Percentiles rank a stretch among this genome's conserved stretches.
These are phyloP conservation scores for Poeciliopsis retropinna DNA, from an alignment of 2,113 vertebrate genomes.

Conservation along the genomic window DNA sequence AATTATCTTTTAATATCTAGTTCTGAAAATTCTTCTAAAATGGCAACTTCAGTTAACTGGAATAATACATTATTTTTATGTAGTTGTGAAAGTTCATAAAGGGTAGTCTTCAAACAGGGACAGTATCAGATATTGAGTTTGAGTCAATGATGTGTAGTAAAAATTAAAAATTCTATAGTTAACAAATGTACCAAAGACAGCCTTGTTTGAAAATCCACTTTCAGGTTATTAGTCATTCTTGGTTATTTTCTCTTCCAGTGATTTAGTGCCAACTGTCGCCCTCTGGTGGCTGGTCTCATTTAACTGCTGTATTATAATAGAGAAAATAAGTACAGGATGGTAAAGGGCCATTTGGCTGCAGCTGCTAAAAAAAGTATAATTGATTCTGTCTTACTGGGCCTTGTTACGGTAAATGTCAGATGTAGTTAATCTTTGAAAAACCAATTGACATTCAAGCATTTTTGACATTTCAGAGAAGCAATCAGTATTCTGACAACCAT, in stretches of 20 bases:
- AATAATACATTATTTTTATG: too few relatives aligned
- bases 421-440: slow-evolving; percentile 34
- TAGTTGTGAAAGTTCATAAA: neutral
- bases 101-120: neutral
- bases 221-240: neutral
- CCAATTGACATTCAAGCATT: neutral
- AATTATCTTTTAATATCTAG: too few relatives aligned
- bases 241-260: neutral
- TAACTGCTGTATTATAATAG: neutral
- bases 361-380: slow-evolving; percentile 8
- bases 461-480: slow-evolving; percentile 36
- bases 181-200: neutral
- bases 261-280: slow-evolving; percentile 24
- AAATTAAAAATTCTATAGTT: neutral
- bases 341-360: neutral
- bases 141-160: neutral
- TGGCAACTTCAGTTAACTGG: too few relatives aligned
- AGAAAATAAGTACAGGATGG: slow-evolving; percentile 15
- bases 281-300: slow-evolving; percentile 46
- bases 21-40: too few relatives aligned
- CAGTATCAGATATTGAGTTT: neutral
- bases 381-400: slow-evolving; percentile 12
- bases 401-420: slow-evolving; percentile 49
- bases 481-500: slow-evolving; percentile 10
- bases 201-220: neutral